A percentile compares a stretch with the other conserved stretches of the same genome.
Evolutionary conservation across 2,888 invertebrate species (phyloP).

Genomic region (Odontomyia ornata): DNA sequence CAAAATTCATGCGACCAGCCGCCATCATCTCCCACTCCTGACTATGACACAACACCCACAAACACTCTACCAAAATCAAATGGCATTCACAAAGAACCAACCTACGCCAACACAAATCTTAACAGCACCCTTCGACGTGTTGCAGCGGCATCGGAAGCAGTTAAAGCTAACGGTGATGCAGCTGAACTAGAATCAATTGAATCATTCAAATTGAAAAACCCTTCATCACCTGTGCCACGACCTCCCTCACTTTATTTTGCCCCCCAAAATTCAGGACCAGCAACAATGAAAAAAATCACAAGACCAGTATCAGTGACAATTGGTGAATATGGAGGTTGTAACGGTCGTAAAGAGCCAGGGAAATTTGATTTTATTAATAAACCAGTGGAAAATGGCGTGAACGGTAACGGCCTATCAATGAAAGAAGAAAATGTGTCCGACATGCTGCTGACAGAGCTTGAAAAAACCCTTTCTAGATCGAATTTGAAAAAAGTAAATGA

Average conservation of each 20-base stretch:
- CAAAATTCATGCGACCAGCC: conserved; percentile 1
- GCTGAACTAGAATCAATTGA: conserved; percentile 81
- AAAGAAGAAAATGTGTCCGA: conserved; percentile 66
- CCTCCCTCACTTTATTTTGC: conserved; percentile 77
- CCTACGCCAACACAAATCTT: conserved; percentile 13
- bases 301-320: conserved; percentile 76
- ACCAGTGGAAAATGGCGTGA: conserved; percentile 47
- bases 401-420: conserved; percentile 49
- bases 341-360: conserved; percentile 71
- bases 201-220: conserved; percentile 76
- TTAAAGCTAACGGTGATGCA: conserved; percentile 65
- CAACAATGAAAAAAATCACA: conserved; percentile 68
- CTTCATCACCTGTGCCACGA: conserved; percentile 69
- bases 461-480: conserved; percentile 78
- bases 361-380: conserved; percentile 73
- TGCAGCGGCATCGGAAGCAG: conserved; percentile 52
- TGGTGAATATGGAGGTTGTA: conserved; percentile 72
- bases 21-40: conserved; percentile 67
- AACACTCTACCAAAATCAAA: conserved; percentile 50
- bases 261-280: conserved; percentile 67
- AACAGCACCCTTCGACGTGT: conserved; percentile 51
- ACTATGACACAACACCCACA: conserved; percentile 65
- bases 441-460: conserved; percentile 77
- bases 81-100: conserved; percentile 14
- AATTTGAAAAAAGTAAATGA: conserved; percentile 79